Evolutionary conservation across 2,888 invertebrate species (phyloP).

Genomic region (Cordilura impudica): DNA sequence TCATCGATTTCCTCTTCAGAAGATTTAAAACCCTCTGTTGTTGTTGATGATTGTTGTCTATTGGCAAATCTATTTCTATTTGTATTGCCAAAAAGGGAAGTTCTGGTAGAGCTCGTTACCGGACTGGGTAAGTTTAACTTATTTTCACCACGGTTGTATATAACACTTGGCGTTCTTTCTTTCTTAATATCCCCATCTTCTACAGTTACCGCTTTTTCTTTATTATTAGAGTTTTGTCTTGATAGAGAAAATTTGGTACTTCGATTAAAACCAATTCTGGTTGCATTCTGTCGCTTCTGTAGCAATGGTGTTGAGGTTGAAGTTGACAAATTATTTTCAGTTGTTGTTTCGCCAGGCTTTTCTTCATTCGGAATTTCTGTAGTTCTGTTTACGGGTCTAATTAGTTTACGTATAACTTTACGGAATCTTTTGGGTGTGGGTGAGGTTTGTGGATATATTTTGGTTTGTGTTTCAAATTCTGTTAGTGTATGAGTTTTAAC

Average conservation of each 20-base stretch:
- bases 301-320: neutral
- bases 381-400: constrained; percentile 67
- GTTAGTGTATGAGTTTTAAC: constrained; percentile 53
- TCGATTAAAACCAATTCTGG: constrained; percentile 60
- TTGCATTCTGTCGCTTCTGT: constrained; percentile 36
- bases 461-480: constrained; percentile 57
- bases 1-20: constrained; percentile 8
- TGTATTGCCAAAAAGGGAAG: constrained; percentile 37
- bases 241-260: constrained; percentile 38
- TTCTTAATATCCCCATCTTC: constrained; percentile 1
- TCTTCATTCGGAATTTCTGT: neutral
- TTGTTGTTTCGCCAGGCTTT: neutral
- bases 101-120: neutral
- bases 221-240: neutral
- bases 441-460: constrained; percentile 50
- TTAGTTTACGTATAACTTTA: constrained; percentile 71
- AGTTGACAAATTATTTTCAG: neutral
- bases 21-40: constrained; percentile 1
- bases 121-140: constrained; percentile 10
- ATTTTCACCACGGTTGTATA: constrained; percentile 8
- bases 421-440: constrained; percentile 70
- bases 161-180: neutral
- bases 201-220: neutral
- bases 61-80: constrained; percentile 58
- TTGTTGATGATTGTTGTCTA: constrained; percentile 29